Evolutionary conservation across 1,140 invertebrate genomes (phyloP).

Genomic region (Gerris buenoi): DNA sequence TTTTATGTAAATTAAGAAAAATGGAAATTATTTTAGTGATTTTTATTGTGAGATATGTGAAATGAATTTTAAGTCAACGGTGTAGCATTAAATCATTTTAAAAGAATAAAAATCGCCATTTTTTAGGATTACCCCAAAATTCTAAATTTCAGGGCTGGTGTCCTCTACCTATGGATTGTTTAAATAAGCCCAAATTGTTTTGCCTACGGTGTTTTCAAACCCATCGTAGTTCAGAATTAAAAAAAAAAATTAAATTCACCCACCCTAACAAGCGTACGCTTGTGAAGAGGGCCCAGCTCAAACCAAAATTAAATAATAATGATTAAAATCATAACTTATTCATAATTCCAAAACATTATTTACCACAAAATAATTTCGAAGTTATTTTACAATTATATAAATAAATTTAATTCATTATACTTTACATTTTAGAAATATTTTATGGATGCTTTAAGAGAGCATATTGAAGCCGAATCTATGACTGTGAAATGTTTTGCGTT

Average conservation of each 20-base stretch:
- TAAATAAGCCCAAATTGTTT: background rate
- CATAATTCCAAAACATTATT: too few relatives aligned
- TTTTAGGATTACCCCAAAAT: too few relatives aligned
- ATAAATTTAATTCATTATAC: too few relatives aligned
- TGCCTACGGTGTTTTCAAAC: background rate
- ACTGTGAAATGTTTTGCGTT: too few relatives aligned
- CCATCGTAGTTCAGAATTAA: background rate
- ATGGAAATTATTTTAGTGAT: background rate
- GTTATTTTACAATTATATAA: too few relatives aligned
- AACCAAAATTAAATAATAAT: too few relatives aligned
- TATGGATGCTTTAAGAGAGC: too few relatives aligned
- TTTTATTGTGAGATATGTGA: background rate
- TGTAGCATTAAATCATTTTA: background rate
- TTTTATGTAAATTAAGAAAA: background rate
- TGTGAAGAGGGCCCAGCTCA: background rate
- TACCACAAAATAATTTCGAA: too few relatives aligned
- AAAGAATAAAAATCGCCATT: too few relatives aligned
- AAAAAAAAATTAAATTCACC: background rate
- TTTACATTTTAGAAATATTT: too few relatives aligned
- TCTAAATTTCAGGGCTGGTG: background rate
- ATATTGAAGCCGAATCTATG: too few relatives aligned
- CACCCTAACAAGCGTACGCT: background rate
- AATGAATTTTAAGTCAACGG: background rate
- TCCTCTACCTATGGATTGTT: background rate
- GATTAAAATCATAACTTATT: too few relatives aligned